These are phyloP conservation scores for Coremacera marginata DNA, from an alignment of 2,888 invertebrate genomes.

Conservation along the genomic window DNA sequence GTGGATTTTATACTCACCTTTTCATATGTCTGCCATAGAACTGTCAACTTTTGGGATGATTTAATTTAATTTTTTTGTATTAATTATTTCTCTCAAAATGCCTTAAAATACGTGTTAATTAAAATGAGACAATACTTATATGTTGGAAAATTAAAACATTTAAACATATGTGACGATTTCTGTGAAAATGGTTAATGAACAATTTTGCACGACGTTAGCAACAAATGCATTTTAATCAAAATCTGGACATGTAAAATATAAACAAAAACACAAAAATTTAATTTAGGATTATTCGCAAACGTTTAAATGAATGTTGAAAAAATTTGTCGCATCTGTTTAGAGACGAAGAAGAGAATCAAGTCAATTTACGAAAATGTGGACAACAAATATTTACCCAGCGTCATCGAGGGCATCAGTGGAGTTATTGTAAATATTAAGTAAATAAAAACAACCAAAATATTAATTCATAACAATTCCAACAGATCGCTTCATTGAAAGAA, in stretches of 20 bases:
- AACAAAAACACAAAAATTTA: neutral
- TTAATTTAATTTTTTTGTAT: too few species aligned
- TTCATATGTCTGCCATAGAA: too few species aligned
- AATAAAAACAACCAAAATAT: neutral
- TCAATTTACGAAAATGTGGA: conserved; percentile 30
- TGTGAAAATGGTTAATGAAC: too few species aligned
- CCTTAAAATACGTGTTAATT: too few species aligned
- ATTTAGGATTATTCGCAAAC: neutral
- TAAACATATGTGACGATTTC: too few species aligned
- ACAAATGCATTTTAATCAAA: too few species aligned
- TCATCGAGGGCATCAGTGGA: conserved; percentile 33
- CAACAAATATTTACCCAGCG: conserved; percentile 21
- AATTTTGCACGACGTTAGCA: too few species aligned
- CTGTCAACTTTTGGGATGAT: too few species aligned
- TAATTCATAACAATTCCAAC: neutral
- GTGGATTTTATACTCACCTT: too few species aligned
- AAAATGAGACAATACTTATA: too few species aligned
- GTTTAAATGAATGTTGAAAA: neutral
- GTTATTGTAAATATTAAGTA: conserved; percentile 12
- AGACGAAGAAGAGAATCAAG: neutral
- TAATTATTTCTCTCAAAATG: too few species aligned
- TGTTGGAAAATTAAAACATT: too few species aligned
- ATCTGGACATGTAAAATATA: neutral
- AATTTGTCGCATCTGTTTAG: conserved; percentile 28
- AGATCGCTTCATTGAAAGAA: conserved; percentile 14